These are phyloP conservation scores for Pogonomyrmex californicus DNA, from an alignment of 1,140 invertebrate species.

Conservation along the genomic window DNA sequence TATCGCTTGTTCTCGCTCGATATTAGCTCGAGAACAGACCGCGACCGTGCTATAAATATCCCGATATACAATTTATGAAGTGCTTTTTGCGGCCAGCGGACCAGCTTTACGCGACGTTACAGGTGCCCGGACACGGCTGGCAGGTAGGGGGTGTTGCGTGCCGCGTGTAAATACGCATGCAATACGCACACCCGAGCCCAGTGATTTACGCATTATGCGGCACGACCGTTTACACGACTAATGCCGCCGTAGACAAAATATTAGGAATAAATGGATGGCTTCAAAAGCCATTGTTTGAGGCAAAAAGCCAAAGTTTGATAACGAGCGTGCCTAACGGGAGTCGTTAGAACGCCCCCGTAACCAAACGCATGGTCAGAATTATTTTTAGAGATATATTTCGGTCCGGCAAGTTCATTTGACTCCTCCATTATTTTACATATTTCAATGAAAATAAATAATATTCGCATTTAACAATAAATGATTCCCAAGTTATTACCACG, in stretches of 20 bases:
- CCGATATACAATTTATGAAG: constrained; percentile 22
- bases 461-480: background rate
- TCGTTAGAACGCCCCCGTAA: constrained; percentile 18
- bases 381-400: constrained; percentile 34
- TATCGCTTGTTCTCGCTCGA: background rate
- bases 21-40: background rate
- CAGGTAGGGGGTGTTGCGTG: background rate
- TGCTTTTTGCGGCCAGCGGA: background rate
- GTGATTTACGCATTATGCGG: constrained; percentile 74
- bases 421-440: background rate
- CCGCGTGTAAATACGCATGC: constrained; percentile 39
- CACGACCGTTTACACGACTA: constrained; percentile 69
- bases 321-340: constrained; percentile 48
- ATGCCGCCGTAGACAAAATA: constrained; percentile 81
- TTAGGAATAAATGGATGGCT: constrained; percentile 75
- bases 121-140: background rate
- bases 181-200: constrained; percentile 16
- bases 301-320: constrained; percentile 67
- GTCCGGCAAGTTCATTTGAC: background rate
- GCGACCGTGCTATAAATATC: constrained; percentile 11
- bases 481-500: too few species aligned
- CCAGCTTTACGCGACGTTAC: background rate
- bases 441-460: background rate
- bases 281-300: constrained; percentile 74
- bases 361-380: constrained; percentile 9